Conservation (phyloP, 2,113 vertebrate genomes). For the Lepus americanus region DNA sequence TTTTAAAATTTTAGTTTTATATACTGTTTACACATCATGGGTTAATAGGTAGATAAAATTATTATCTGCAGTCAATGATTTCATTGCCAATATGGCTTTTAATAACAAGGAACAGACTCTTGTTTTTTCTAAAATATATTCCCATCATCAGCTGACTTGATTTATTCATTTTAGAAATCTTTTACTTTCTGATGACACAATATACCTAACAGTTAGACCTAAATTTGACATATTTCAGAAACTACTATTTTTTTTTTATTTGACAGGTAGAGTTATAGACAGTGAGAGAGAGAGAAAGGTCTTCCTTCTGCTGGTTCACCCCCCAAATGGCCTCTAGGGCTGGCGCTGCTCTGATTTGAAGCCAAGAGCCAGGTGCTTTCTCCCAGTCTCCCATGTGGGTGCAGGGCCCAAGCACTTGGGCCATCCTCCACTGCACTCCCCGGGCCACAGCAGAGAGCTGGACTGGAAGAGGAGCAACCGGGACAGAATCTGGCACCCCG, state of each 20-base stretch:
- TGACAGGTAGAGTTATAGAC: no score
- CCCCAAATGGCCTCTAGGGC: no score
- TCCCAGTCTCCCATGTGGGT: no score
- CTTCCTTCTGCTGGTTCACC: no score
- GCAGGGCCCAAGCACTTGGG: no score
- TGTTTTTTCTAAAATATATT: conserved; percentile 17
- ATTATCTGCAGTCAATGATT: conserved; percentile 34
- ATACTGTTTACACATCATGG: not conserved
- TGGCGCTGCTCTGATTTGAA: no score
- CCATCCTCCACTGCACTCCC: no score
- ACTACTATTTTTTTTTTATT: not conserved
- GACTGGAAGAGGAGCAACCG: no score
- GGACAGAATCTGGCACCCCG: no score
- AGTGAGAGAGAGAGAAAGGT: no score
- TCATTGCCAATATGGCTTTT: conserved; percentile 2
- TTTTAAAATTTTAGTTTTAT: not conserved
- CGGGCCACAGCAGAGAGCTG: no score
- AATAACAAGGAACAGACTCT: not conserved
- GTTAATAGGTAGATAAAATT: not conserved
- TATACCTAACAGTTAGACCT: conserved; percentile 31
- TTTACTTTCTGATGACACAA: conserved; percentile 24
- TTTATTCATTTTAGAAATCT: not conserved
- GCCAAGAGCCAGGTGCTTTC: no score
- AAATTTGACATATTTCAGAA: conserved; percentile 49
- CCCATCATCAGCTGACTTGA: not conserved